Evolutionary conservation across 2,113 vertebrate species (phyloP).

Genomic region (Mormyrus lacerda): DNA sequence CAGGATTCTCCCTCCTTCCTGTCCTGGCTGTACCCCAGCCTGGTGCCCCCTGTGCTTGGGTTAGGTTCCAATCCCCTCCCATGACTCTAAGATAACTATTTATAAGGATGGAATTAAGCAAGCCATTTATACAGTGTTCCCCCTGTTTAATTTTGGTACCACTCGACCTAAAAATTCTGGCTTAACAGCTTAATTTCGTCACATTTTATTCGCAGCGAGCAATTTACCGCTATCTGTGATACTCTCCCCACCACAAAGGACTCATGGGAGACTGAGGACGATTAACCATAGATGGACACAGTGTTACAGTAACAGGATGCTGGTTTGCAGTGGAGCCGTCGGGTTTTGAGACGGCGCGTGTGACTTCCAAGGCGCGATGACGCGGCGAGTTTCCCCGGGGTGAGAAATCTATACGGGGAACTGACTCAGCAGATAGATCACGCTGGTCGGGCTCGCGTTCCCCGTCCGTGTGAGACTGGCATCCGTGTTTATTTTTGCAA

Average conservation of each 20-base stretch:
- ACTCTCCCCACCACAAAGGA: neutral
- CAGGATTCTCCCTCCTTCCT: neutral
- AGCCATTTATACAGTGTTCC: neutral
- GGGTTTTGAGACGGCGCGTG: neutral
- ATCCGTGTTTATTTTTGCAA: neutral
- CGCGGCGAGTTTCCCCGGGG: neutral
- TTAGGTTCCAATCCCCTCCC: neutral
- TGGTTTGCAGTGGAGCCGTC: neutral
- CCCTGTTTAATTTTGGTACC: neutral
- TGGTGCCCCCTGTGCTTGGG: neutral
- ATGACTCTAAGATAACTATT: neutral
- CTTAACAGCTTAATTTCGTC: neutral
- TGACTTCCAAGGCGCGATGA: neutral
- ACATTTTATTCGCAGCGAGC: neutral
- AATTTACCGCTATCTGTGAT: neutral
- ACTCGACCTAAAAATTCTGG: neutral
- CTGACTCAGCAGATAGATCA: neutral
- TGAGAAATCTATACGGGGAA: neutral
- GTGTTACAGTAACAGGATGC: neutral
- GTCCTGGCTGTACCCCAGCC: neutral
- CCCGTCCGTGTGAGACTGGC: neutral
- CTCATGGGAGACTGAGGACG: neutral
- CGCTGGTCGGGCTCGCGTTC: neutral
- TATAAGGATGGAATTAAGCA: neutral
- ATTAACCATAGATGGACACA: neutral